Percentiles rank a stretch among this genome's conserved stretches.
Conservation (phyloP, 1,140 invertebrate species). For the Brachionus plicatilis region DNA sequence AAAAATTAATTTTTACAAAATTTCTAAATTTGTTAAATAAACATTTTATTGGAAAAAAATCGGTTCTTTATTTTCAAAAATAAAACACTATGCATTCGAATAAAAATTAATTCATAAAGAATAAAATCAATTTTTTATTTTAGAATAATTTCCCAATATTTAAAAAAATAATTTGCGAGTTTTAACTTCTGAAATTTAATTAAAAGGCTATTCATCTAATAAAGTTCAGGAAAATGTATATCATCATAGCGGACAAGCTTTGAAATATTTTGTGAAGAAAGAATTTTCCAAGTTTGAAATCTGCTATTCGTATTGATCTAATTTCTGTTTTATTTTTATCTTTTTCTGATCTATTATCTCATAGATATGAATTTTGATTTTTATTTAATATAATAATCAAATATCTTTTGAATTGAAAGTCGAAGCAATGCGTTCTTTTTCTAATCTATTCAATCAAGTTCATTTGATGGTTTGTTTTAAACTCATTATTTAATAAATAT, state of each 20-base stretch:
- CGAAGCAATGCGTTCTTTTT: neutral
- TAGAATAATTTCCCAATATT: neutral
- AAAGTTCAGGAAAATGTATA: neutral
- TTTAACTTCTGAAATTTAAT: neutral
- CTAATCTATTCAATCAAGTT: neutral
- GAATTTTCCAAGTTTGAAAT: neutral
- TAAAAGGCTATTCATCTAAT: neutral
- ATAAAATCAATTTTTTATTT: neutral
- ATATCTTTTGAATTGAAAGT: neutral
- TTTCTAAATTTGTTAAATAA: neutral
- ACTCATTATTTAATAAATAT: neutral
- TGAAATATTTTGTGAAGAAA: neutral
- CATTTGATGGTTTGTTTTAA: neutral
- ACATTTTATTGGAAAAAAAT: neutral
- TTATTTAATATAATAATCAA: neutral
- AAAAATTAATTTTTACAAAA: neutral
- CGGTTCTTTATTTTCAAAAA: neutral
- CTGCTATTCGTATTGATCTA: neutral
- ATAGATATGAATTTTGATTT: neutral
- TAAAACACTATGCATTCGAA: neutral
- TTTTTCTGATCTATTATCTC: neutral
- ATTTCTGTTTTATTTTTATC: neutral
- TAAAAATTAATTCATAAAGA: neutral
- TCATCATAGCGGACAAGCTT: neutral
- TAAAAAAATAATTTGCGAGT: neutral